Conservation (phyloP, 2,888 invertebrate species). For the Geophilus truncorum region DNA sequence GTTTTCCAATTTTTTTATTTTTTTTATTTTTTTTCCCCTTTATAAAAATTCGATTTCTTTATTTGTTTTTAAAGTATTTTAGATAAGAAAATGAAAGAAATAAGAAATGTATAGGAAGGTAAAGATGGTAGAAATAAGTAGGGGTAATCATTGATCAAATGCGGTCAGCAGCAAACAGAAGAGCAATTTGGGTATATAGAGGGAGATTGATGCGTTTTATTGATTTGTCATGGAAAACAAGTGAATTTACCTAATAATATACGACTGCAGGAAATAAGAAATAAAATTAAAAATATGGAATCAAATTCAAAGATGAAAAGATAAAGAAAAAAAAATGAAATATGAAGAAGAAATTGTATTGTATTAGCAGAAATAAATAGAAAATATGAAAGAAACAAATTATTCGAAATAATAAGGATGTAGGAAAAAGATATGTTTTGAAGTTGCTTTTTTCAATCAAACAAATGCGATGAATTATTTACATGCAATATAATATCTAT, state of each 20-base stretch:
- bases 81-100: no score
- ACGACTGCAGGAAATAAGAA: not conserved
- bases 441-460: no score
- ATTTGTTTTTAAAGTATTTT: not conserved
- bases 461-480: no score
- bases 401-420: not conserved
- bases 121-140: not conserved
- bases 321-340: not conserved
- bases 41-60: not conserved
- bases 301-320: not conserved
- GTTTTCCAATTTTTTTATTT: not conserved
- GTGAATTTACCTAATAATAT: constrained; percentile 2
- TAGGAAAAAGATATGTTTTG: no score
- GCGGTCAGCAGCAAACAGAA: constrained; percentile 1
- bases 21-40: no score
- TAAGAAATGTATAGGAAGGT: not conserved
- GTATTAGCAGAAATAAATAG: not conserved
- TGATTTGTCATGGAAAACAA: constrained; percentile 4
- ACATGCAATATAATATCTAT: no score
- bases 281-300: not conserved
- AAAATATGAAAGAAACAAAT: not conserved
- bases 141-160: not conserved
- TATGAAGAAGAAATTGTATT: not conserved
- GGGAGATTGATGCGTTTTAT: not conserved
- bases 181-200: not conserved